Evolutionary conservation across 2,113 vertebrate genomes (phyloP).

Genomic region (Hypanus sabinus): DNA sequence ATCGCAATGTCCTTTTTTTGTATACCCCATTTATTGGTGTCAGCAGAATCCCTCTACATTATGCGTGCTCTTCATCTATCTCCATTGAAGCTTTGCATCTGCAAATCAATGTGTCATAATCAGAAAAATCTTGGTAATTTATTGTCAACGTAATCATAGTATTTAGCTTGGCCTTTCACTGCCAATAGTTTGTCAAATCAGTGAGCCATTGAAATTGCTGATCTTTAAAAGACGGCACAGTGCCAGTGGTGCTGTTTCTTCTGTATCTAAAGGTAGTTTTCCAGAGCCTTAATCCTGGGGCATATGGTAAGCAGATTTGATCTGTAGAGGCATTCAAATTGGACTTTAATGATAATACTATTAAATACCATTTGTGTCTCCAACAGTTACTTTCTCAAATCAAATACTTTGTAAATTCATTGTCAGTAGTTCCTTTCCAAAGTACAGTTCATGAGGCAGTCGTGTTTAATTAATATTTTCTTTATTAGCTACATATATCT

Average conservation of each 20-base stretch:
- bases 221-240: neutral
- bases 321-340: neutral
- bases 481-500: no score
- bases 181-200: conserved; percentile 14
- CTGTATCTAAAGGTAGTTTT: neutral
- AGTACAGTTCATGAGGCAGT: neutral
- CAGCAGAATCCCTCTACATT: neutral
- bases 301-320: neutral
- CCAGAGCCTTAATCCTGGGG: neutral
- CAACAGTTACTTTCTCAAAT: neutral
- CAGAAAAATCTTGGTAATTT: neutral
- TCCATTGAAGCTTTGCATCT: neutral
- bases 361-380: neutral
- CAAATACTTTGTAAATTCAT: neutral
- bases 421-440: neutral
- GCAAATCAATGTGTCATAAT: neutral
- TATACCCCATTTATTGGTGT: neutral
- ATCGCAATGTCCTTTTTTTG: no score
- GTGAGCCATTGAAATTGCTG: neutral
- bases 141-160: neutral
- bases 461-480: no score
- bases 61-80: neutral
- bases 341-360: neutral
- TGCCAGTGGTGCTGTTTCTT: neutral
- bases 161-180: neutral